Percentiles rank a stretch among this genome's conserved stretches.
These are phyloP conservation scores for Calidris pugnax DNA, from an alignment of 2,113 vertebrate species.

Conservation along the genomic window DNA sequence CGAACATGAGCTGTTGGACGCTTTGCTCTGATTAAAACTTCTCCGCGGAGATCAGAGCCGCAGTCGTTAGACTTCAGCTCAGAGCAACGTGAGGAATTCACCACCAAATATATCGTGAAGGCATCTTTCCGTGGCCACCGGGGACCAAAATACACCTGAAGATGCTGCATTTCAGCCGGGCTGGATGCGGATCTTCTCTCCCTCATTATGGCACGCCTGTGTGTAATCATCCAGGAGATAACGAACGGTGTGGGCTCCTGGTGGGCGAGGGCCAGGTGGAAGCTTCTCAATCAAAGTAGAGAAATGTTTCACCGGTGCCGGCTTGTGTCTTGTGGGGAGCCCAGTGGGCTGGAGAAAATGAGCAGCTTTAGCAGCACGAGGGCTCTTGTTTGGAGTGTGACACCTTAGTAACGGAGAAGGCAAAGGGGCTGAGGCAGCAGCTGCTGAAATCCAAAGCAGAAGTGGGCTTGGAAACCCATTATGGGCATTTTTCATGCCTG, in stretches of 20 bases:
- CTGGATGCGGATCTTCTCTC: neutral
- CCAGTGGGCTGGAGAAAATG: neutral
- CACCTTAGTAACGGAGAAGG: neutral
- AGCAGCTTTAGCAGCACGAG: neutral
- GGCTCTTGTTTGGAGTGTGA: neutral
- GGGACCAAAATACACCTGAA: neutral
- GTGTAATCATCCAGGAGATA: neutral
- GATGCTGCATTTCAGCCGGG: neutral
- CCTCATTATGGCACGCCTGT: rapidly evolving
- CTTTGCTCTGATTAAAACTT: neutral
- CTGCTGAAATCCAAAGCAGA: neutral
- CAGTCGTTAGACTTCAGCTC: neutral
- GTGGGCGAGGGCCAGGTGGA: neutral
- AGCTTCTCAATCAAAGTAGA: neutral
- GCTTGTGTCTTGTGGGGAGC: neutral
- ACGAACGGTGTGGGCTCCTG: neutral
- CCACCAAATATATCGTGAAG: neutral
- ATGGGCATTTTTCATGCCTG: too few relatives aligned
- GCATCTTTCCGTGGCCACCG: neutral
- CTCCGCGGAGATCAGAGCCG: neutral
- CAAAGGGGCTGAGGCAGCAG: neutral
- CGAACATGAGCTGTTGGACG: neutral
- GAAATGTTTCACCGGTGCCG: neutral
- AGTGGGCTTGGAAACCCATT: too few relatives aligned
- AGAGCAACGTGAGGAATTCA: neutral